phyloP scores from a whole-genome alignment of 2,797 vertebrate genomes.

The Sebastes taczanowskii region DNA sequence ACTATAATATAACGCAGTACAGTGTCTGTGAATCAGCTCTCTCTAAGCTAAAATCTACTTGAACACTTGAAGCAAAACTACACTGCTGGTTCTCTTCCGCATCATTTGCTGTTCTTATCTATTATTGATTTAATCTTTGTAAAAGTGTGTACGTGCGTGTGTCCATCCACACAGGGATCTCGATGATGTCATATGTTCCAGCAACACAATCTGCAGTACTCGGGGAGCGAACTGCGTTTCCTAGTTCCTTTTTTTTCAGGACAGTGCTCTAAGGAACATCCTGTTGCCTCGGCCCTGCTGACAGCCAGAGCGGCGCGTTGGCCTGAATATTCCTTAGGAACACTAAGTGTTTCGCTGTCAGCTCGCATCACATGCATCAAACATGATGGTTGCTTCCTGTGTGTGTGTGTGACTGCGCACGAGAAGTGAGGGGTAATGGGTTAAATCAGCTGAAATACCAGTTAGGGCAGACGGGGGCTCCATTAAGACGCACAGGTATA shows the following conservation, averaged over 20 bases:
- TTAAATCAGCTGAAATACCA: conserved; percentile 47
- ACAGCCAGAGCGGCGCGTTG: conserved; percentile 65
- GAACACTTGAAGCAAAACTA: conserved; percentile 5
- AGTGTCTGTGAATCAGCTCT: not conserved
- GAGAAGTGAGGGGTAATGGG: conserved; percentile 25
- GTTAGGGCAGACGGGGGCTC: conserved; percentile 18
- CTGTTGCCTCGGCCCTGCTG: conserved; percentile 58
- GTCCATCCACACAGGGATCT: conserved; percentile 12
- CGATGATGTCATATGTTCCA: conserved; percentile 54
- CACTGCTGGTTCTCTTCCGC: conserved; percentile 9
- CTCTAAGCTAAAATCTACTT: not conserved
- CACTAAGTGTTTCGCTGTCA: conserved; percentile 77
- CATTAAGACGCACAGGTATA: conserved; percentile 15
- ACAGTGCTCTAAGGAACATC: conserved; percentile 52
- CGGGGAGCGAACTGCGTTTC: conserved; percentile 11
- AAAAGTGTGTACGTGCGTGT: conserved; percentile 6
- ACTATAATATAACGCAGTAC: not conserved
- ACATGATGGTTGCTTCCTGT: conserved; percentile 58
- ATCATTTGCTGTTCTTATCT: conserved; percentile 32
- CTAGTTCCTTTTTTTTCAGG: conserved; percentile 25
- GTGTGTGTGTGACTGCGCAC: conserved; percentile 19
- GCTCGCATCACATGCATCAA: conserved; percentile 66
- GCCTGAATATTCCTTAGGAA: conserved; percentile 75
- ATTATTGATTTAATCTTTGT: conserved; percentile 56
- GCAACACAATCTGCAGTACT: conserved; percentile 21